Percentiles rank a stretch among this genome's conserved stretches.
Evolutionary conservation across 2,797 vertebrate genomes (phyloP).

Genomic region (Odontamblyopus lacepedii): DNA sequence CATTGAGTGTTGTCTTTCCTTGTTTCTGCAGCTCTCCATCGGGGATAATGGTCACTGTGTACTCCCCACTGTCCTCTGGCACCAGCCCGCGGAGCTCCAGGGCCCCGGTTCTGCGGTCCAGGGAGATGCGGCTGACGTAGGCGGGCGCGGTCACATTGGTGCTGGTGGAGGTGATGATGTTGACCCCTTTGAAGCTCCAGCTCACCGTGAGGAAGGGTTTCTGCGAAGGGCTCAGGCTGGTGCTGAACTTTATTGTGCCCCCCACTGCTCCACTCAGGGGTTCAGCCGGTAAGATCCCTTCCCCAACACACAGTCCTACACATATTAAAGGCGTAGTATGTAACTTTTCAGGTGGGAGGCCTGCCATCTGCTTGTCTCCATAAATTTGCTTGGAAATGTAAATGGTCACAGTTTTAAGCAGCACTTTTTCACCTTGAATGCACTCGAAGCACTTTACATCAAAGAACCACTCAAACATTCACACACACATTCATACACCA

Average conservation of each 20-base stretch:
- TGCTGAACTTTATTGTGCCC: conserved; percentile 53
- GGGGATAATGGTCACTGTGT: conserved; percentile 49
- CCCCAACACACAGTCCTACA: conserved; percentile 38
- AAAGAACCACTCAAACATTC: too few species aligned
- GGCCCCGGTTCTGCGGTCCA: conserved; percentile 56
- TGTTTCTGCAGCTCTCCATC: conserved; percentile 33
- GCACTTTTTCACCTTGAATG: too few species aligned
- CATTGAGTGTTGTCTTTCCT: conserved; percentile 43
- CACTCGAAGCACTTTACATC: too few species aligned
- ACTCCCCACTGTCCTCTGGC: conserved; percentile 57
- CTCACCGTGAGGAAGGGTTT: conserved; percentile 53
- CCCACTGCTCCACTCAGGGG: conserved; percentile 55
- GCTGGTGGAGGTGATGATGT: conserved; percentile 66
- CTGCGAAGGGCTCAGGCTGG: conserved; percentile 33
- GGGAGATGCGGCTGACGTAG: conserved; percentile 48
- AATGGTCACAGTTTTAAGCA: too few species aligned
- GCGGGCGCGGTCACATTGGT: neutral
- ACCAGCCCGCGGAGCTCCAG: conserved; percentile 64
- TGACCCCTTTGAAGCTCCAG: conserved; percentile 60
- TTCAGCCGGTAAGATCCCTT: conserved; percentile 47
- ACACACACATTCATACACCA: too few species aligned
- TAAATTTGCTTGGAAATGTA: too few species aligned
- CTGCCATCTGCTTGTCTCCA: too few species aligned
- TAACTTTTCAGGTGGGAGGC: too few species aligned
- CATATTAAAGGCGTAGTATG: neutral